A percentile compares a stretch with the other conserved stretches of the same genome.
phyloP scores from a whole-genome alignment of 92 coral and sea anemone species.

The Porites evermanni region DNA sequence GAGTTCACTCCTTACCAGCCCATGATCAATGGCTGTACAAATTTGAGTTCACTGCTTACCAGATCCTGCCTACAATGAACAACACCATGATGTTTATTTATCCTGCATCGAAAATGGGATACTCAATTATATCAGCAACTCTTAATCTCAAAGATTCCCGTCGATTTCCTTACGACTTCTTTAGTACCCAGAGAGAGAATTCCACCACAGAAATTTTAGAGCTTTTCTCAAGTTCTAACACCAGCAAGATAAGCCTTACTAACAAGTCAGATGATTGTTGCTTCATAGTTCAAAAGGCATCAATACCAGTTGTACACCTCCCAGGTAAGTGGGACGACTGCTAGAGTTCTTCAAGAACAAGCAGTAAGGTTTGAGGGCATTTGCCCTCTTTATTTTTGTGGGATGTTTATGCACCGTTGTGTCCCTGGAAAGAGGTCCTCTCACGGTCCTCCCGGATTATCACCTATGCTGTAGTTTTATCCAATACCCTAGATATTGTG shows the following conservation, averaged over 20 bases:
- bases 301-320: constrained; percentile 3
- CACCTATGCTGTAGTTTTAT: no score
- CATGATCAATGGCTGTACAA: constrained; percentile 46
- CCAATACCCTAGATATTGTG: no score
- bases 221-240: constrained; percentile 11
- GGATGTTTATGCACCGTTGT: no score
- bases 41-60: constrained; percentile 54
- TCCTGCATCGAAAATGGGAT: constrained; percentile 20
- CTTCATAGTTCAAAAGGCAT: background rate
- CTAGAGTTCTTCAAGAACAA: background rate
- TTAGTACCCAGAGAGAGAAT: constrained; percentile 20
- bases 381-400: no score
- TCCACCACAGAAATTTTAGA: constrained; percentile 28
- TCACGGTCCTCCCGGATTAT: no score
- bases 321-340: constrained; percentile 4
- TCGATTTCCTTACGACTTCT: constrained; percentile 55
- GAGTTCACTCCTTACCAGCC: constrained; percentile 42
- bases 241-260: constrained; percentile 26
- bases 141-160: background rate
- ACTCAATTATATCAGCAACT: constrained; percentile 17
- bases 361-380: no score
- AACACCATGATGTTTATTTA: constrained; percentile 54
- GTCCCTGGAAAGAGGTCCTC: no score
- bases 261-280: constrained; percentile 47
- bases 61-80: constrained; percentile 14